Conservation (phyloP, 2,888 invertebrate genomes). For the Euplexia lucipara region DNA sequence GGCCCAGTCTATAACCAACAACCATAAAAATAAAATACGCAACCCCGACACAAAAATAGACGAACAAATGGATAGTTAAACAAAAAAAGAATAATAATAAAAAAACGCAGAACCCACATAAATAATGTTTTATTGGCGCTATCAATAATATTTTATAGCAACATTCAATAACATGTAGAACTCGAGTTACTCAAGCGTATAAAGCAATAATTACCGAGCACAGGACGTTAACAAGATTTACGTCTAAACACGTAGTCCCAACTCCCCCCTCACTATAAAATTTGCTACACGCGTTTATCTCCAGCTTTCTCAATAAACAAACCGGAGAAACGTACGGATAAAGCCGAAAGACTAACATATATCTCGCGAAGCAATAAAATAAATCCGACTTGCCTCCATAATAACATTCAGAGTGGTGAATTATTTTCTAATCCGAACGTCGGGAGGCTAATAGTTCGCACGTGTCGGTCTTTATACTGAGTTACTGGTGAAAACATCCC, state of each 20-base stretch:
- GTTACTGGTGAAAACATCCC: conserved; percentile 87
- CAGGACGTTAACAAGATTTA: conserved; percentile 87
- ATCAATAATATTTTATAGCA: conserved; percentile 89
- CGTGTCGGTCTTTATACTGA: conserved; percentile 87
- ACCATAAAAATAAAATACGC: conserved; percentile 62
- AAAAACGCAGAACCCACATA: conserved; percentile 75
- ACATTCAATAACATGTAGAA: conserved; percentile 87
- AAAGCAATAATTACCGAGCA: conserved; percentile 87
- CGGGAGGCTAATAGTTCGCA: conserved; percentile 90
- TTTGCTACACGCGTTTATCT: conserved; percentile 82
- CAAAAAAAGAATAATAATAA: conserved; percentile 75
- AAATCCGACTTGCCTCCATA: conserved; percentile 88
- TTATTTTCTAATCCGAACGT: conserved; percentile 89
- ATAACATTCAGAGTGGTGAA: conserved; percentile 90
- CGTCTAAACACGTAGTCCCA: conserved; percentile 76
- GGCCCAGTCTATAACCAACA: conserved; percentile 51
- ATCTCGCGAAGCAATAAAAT: conserved; percentile 88
- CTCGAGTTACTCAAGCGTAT: conserved; percentile 84
- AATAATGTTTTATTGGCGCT: conserved; percentile 85
- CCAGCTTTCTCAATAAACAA: conserved; percentile 84
- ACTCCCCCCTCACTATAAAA: conserved; percentile 82
- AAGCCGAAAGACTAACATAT: conserved; percentile 86
- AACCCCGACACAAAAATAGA: conserved; percentile 68
- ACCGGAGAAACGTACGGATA: conserved; percentile 83
- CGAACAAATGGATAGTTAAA: conserved; percentile 76